Evolutionary conservation across 2,797 vertebrate species (phyloP), one percentile per base, ranked within the genome.

Genomic region (Falco peregrinus): DNA sequence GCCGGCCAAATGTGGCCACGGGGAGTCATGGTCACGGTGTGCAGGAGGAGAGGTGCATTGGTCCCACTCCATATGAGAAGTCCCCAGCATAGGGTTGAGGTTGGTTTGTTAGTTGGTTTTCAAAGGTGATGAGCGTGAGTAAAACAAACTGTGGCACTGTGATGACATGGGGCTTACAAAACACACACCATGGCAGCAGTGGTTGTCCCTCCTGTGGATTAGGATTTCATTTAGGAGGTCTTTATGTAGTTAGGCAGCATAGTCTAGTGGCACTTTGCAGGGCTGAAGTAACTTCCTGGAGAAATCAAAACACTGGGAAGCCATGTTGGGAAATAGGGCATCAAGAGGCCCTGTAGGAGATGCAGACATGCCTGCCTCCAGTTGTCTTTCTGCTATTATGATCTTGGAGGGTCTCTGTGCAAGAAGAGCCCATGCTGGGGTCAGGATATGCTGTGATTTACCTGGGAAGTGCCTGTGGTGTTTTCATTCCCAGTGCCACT

Each of bases 51-150:
- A 12, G 3, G 4, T 74, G 8, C 22, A 12, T 76, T 0, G 0
- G 6, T 73, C 48, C 11, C 6, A 1, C 19, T 76, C 6, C 13
- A 24, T 14, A 19, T 0, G 2, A 6, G 28, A 61, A 71, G 24
- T 10, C 4, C 8, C 6, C 43, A 57, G 17, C 2, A 12, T 9
- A 53, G 12, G 13, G 6, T 65, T 89, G 68, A 39, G 11, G 19
- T 28, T 70, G 17, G 8, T 57, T 57, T 17, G 0, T 64, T 64
- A 33, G 9, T 31, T 81, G 19, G 5, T 67, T 90, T 94, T 67
- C 29, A 43, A 54, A 61, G 8, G 9, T 35, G 14, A 80, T 64
- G 16, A 65, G 54, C 73, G 65, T 50, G 16, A 47, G 47, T 56
- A 69, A 79, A 82, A 0, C 16, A n/a, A 67, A 8, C 21, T 43